Conservation (phyloP, 64 coral and sea anemone species). For the Exaiptasia diaphana region DNA sequence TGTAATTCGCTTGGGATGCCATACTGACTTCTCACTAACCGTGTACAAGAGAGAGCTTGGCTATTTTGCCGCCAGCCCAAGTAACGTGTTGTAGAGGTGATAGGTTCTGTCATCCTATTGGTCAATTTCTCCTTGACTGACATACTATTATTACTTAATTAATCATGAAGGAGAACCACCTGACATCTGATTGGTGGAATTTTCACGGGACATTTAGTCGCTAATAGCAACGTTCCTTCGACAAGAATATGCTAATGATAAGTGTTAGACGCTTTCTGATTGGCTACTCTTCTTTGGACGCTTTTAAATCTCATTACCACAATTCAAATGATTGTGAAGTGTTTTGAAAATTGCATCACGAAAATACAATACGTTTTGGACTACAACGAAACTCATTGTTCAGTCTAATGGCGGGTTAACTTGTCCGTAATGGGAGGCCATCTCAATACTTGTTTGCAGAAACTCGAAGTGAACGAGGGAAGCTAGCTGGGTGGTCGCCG, state of each 20-base stretch:
- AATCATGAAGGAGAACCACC: constrained; percentile 82
- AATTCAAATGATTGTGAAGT: constrained; percentile 95
- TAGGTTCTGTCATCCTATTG: constrained; percentile 90
- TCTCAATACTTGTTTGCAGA: no score
- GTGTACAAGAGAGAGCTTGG: constrained; percentile 49
- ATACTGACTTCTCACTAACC: constrained; percentile 66
- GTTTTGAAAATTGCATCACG: constrained; percentile 91
- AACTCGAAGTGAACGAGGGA: no score
- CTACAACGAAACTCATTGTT: no score
- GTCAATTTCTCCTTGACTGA: constrained; percentile 86
- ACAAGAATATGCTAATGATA: constrained; percentile 95
- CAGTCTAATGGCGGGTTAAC: no score
- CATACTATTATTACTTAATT: constrained; percentile 99
- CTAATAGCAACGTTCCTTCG: constrained; percentile 61
- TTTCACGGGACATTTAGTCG: constrained; percentile 50
- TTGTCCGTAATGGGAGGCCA: no score
- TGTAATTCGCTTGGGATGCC: constrained; percentile 83
- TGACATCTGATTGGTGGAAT: constrained; percentile 66
- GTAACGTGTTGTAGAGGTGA: constrained; percentile 98
- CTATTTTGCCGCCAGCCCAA: constrained; percentile 88
- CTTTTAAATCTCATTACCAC: constrained; percentile 99
- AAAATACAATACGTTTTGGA: constrained; percentile 80
- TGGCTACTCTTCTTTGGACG: constrained; percentile 73
- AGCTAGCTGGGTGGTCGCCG: no score
- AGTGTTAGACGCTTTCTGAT: constrained; percentile 45